Base-by-base conservation (phyloP, 2,888 invertebrate genomes). In the Drosophila fulvimacula region DNA sequence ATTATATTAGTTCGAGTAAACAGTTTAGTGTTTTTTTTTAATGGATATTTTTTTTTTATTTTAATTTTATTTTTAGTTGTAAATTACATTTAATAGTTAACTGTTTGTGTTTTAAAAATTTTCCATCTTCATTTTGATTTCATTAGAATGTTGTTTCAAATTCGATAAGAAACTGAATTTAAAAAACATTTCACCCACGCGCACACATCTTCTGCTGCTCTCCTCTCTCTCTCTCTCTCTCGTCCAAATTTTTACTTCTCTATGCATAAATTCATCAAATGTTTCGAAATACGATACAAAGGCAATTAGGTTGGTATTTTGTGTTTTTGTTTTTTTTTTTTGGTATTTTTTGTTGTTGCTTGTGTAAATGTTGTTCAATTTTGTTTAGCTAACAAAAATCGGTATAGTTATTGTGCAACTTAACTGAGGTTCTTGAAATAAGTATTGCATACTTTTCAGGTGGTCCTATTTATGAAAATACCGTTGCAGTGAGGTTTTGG, bases 1-100 rank as follows among this genome's bases (percentile, higher is more conserved):
- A 75, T 86, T 84, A 55, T 87, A 73, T 86, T 86, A 83, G 73
- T 81, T 87, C 39, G 61, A 56, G 63, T 76, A 76, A 77, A 77
- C 79, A 79, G 52, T 65, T 79, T 32, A 57, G 36, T 77, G 39
- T 67, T 77, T 62, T 66, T 46, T 19, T 63, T 44, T 27, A 34
- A 39, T 41, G 1, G 10, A n/a, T n/a, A n/a, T n/a, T 34, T 10
- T 42, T 48, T 30, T 32, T 24, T 57, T 63, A 15, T 61, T 30
- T 42, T 21, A 9, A 15, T 19, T 7, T 42, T 19, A 32, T 53
- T 56, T 27, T 48, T 59, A 67, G 72, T 76, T 72, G 76, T 83
- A 74, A 85, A 88, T 89, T 86, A 89, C 88, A 89, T 82, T 82
- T 89, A 86, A 85, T 86, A 86, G 86, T 86, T 86, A 86, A 89